A percentile compares a stretch with the other conserved stretches of the same genome.
Conservation (phyloP, 2,888 invertebrate species). For the Drosophila melanosoma region DNA sequence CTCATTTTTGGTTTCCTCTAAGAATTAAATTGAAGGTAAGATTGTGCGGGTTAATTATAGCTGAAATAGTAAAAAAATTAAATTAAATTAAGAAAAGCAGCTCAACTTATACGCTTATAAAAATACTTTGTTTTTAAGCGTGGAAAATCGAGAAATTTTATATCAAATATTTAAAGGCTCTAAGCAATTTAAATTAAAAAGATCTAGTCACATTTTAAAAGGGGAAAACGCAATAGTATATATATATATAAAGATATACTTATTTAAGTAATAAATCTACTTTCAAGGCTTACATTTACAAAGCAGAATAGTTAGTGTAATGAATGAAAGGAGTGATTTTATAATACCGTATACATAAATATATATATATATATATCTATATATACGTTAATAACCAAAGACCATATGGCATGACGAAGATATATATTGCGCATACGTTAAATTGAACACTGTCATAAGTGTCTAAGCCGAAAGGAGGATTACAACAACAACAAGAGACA, state of each 20-base stretch:
- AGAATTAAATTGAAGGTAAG: not conserved
- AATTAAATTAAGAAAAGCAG: not conserved
- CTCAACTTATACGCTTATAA: not conserved
- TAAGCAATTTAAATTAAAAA: not conserved
- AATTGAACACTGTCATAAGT: conserved; percentile 16
- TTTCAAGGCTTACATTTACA: not conserved
- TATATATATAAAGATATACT: not conserved
- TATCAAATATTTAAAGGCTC: conserved; percentile 1
- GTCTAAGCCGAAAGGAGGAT: not conserved
- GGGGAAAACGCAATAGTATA: not conserved
- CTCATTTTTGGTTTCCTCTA: not conserved
- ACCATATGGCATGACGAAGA: not conserved
- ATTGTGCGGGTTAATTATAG: not conserved
- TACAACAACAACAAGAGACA: conserved; percentile 2
- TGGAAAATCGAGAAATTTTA: not conserved
- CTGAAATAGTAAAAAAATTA: not conserved
- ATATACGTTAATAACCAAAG: not conserved
- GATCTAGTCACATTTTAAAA: not conserved
- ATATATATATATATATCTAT: not conserved
- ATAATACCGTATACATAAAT: not conserved
- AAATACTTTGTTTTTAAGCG: not conserved
- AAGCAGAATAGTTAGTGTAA: not conserved
- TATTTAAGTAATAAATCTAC: not conserved
- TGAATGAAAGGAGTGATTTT: not conserved
- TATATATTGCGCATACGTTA: conserved; percentile 27